phyloP scores from a whole-genome alignment of 2,888 invertebrate genomes.

The Heliconius sara region DNA sequence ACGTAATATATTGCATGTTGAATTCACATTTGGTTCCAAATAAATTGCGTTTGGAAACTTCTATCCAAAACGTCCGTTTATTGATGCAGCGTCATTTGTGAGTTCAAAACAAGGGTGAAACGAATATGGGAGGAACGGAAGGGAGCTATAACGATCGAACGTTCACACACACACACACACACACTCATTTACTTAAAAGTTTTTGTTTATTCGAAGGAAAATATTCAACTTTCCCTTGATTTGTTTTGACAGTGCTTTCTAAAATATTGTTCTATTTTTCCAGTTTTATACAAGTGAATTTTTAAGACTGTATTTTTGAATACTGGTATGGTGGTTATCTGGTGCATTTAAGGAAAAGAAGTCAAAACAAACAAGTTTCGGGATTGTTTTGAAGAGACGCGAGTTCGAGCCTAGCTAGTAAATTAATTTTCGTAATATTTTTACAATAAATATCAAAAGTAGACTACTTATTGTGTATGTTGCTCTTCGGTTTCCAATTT shows the following conservation, averaged over 20 bases:
- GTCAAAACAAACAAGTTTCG: not conserved
- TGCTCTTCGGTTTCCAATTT: no score
- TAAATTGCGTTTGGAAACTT: conserved; percentile 16
- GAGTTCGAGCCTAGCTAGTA: not conserved
- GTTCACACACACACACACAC: conserved; percentile 63
- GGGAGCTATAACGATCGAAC: conserved; percentile 50
- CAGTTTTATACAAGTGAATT: not conserved
- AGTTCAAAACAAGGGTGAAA: conserved; percentile 25
- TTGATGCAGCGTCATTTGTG: conserved; percentile 29
- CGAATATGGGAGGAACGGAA: conserved; percentile 32
- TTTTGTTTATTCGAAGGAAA: conserved; percentile 47
- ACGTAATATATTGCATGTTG: conserved; percentile 9
- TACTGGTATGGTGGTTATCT: not conserved
- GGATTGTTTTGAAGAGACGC: not conserved
- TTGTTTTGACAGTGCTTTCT: conserved; percentile 7
- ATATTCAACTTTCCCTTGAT: conserved; percentile 1
- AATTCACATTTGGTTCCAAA: not conserved
- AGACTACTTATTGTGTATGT: no score
- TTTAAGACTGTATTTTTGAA: not conserved
- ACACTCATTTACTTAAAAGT: conserved; percentile 60
- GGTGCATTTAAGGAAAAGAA: not conserved
- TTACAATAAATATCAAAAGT: no score
- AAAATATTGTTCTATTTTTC: conserved; percentile 1
- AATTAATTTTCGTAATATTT: no score
- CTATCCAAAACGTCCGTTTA: conserved; percentile 10